Evolutionary conservation across 2,797 vertebrate species (phyloP).

Genomic region (Alcedo quadribrachys): DNA sequence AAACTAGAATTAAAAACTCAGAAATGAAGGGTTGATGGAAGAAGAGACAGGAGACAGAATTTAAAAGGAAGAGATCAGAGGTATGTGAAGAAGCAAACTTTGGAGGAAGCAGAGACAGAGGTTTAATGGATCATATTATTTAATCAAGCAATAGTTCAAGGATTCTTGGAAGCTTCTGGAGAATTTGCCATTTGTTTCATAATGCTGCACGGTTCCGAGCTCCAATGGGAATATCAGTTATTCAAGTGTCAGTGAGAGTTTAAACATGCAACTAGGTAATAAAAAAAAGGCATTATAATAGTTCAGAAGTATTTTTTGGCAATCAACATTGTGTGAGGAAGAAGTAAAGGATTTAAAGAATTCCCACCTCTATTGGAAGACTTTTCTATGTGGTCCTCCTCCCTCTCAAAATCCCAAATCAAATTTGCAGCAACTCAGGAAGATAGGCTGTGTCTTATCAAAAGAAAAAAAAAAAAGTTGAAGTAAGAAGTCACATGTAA

Average conservation of each 20-base stretch:
- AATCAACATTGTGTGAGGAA: background rate
- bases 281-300: background rate
- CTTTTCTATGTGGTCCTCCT: background rate
- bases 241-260: background rate
- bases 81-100: background rate
- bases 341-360: background rate
- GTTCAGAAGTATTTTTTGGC: background rate
- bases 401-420: background rate
- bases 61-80: background rate
- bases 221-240: background rate
- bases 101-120: background rate
- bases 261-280: background rate
- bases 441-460: background rate
- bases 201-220: background rate
- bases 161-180: background rate
- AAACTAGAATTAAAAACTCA: background rate
- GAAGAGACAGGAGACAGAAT: background rate
- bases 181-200: background rate
- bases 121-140: background rate
- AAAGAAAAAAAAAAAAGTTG: background rate
- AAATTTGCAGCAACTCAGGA: background rate
- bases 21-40: background rate
- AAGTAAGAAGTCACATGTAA: background rate
- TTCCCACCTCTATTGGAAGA: background rate
- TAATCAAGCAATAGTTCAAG: background rate